These are phyloP conservation scores for Ochropleura plecta DNA, from an alignment of 2,888 invertebrate genomes.

Conservation along the genomic window DNA sequence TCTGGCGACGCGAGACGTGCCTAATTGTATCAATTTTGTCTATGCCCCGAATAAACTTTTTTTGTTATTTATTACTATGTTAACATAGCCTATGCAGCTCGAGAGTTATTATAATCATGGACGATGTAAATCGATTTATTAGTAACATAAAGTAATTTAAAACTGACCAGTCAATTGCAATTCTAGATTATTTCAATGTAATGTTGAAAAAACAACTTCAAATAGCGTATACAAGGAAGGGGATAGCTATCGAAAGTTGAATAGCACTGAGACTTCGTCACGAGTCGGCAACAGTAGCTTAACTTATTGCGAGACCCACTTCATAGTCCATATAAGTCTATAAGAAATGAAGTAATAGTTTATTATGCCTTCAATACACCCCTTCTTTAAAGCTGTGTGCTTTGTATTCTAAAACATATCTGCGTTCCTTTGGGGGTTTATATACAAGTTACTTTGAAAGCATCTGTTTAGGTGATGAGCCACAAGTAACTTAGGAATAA, in stretches of 20 bases:
- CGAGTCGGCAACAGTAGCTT: slow-evolving; percentile 1
- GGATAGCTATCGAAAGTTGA: slow-evolving; percentile 3
- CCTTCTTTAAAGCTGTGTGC: slow-evolving; percentile 31
- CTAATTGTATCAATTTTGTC: slow-evolving; percentile 55
- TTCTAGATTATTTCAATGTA: slow-evolving; percentile 20
- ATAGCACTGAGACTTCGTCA: slow-evolving; percentile 1
- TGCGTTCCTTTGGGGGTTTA: slow-evolving; percentile 59
- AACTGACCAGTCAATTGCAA: slow-evolving; percentile 39
- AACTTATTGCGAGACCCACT: slow-evolving; percentile 6
- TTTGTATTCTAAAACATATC: slow-evolving; percentile 59
- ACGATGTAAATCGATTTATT: slow-evolving; percentile 22
- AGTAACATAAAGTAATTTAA: slow-evolving; percentile 26
- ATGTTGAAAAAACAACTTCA: slow-evolving; percentile 2
- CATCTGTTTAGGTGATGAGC: slow-evolving; percentile 48
- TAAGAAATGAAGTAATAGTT: slow-evolving; percentile 24
- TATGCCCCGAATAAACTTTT: slow-evolving; percentile 29
- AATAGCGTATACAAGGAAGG: slow-evolving; percentile 25
- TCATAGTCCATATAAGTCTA: slow-evolving; percentile 8
- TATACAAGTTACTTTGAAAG: slow-evolving; percentile 60
- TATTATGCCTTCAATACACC: slow-evolving; percentile 9
- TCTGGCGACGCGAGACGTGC: slow-evolving; percentile 62
- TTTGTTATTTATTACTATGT: slow-evolving; percentile 48
- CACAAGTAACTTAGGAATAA: slow-evolving; percentile 63
- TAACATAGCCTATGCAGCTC: slow-evolving; percentile 15
- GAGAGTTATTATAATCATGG: slow-evolving; percentile 22